Evolutionary conservation across 64 coral and sea anemone genomes (phyloP).

Genomic region (Pocillopora damicornis): DNA sequence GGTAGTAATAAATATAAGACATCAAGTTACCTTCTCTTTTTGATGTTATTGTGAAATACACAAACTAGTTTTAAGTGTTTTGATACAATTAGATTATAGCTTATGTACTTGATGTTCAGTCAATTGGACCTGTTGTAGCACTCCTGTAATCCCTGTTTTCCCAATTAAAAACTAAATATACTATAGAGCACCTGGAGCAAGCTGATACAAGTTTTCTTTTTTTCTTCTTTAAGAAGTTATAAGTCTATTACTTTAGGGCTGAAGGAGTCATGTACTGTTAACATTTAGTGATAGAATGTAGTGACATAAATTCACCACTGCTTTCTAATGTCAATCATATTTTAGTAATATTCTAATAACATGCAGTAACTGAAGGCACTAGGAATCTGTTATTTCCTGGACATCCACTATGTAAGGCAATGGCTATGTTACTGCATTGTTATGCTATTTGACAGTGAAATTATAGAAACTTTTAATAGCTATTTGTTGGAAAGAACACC

Average conservation of each 20-base stretch:
- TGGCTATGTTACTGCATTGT: background rate
- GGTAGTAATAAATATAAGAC: background rate
- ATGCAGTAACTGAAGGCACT: background rate
- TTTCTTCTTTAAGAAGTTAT: background rate
- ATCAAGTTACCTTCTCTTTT: background rate
- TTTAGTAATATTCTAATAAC: constrained; percentile 5
- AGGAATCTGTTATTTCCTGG: background rate
- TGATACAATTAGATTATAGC: background rate
- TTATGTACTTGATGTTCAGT: background rate
- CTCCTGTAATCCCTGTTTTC: background rate
- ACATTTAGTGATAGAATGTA: background rate
- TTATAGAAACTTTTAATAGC: background rate
- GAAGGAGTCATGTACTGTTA: background rate
- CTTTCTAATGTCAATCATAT: background rate
- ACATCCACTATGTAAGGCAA: constrained; percentile 1
- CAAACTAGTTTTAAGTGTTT: constrained; percentile 8
- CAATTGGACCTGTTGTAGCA: background rate
- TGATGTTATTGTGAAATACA: background rate
- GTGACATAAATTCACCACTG: background rate
- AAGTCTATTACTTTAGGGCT: constrained; percentile 8
- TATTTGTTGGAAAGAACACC: background rate
- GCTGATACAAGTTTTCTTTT: constrained; percentile 2
- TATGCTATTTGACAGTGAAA: constrained; percentile 16
- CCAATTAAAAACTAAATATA: background rate
- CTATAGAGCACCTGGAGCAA: background rate